Evolutionary conservation across 1,140 invertebrate species (phyloP).

Genomic region (Diachasmimorpha longicaudata): DNA sequence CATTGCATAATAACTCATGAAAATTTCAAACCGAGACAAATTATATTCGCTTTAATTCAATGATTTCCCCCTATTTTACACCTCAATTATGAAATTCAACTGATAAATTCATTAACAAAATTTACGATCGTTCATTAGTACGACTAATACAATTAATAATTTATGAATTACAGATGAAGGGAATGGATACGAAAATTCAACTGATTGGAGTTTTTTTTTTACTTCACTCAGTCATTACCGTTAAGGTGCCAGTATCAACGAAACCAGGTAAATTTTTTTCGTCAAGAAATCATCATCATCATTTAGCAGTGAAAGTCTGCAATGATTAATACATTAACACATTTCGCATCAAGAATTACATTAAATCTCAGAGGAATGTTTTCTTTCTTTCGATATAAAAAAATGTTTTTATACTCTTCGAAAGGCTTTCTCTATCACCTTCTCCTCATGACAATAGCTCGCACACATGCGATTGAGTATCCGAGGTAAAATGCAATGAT

Average conservation of each 20-base stretch:
- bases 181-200: not conserved
- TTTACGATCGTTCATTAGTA: not conserved
- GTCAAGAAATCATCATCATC: not conserved
- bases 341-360: too few relatives aligned
- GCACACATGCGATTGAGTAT: too few relatives aligned
- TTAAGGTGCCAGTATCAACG: not conserved
- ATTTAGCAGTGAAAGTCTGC: not conserved
- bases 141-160: not conserved
- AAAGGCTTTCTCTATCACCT: too few relatives aligned
- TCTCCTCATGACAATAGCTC: too few relatives aligned
- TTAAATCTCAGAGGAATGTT: too few relatives aligned
- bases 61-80: not conserved
- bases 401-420: too few relatives aligned
- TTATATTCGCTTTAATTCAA: too few relatives aligned
- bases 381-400: too few relatives aligned
- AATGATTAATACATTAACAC: not conserved
- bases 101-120: not conserved
- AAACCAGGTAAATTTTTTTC: not conserved
- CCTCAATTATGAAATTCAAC: not conserved
- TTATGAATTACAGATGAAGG: not conserved
- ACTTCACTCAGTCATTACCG: not conserved
- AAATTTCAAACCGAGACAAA: not conserved
- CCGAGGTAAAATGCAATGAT: too few relatives aligned
- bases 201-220: not conserved
- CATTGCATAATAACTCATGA: not conserved